Percentiles rank a stretch among this genome's conserved stretches.
Conservation (phyloP, 2,113 vertebrate species). For the Empidonax alnorum region DNA sequence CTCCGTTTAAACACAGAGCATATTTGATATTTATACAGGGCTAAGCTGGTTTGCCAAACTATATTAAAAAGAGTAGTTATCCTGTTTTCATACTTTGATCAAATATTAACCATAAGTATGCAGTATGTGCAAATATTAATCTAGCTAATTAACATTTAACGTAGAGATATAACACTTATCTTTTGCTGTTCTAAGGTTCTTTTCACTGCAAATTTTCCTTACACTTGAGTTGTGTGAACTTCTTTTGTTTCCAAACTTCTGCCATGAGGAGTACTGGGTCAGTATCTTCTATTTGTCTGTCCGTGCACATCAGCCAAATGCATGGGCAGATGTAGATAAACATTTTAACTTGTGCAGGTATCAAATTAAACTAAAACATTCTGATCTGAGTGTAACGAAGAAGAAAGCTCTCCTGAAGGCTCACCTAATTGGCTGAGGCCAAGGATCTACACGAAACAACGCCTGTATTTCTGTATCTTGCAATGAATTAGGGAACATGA, state of each 20-base stretch:
- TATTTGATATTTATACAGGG: not conserved
- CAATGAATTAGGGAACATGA: not conserved
- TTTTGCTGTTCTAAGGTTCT: not conserved
- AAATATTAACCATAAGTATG: not conserved
- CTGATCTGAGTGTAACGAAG: not conserved
- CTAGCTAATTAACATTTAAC: not conserved
- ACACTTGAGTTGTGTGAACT: not conserved
- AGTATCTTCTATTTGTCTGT: not conserved
- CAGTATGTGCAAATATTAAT: not conserved
- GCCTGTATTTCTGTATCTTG: not conserved
- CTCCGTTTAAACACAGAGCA: not conserved
- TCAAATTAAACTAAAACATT: not conserved
- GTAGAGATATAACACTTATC: not conserved
- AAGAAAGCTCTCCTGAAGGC: not conserved
- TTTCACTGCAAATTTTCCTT: not conserved
- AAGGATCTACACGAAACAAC: not conserved
- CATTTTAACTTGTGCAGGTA: not conserved
- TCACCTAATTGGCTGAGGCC: not conserved
- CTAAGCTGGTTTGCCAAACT: not conserved
- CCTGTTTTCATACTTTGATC: not conserved
- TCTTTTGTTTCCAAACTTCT: not conserved
- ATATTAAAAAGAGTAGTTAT: not conserved
- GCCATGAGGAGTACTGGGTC: not conserved
- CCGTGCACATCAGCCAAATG: not conserved
- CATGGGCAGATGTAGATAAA: not conserved